Conservation (phyloP, 1,140 invertebrate species). For the Callitettix versicolor region DNA sequence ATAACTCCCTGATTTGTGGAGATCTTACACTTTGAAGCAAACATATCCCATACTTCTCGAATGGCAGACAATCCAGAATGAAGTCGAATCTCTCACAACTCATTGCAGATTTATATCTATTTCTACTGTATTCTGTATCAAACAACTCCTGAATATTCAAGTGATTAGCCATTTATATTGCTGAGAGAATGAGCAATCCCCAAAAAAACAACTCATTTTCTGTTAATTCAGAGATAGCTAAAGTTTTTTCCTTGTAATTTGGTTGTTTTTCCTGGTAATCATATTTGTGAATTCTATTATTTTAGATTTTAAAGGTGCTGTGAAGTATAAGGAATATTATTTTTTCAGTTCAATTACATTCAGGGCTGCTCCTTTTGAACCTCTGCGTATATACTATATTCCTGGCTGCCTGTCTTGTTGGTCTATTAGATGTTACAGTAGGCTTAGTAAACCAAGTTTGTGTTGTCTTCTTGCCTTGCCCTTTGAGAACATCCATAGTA, state of each 20-base stretch:
- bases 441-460: constrained; percentile 9
- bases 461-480: constrained; percentile 11
- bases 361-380: constrained; percentile 8
- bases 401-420: constrained; percentile 5
- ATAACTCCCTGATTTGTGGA: constrained; percentile 10
- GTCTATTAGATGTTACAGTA: constrained; percentile 5
- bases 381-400: constrained; percentile 3
- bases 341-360: constrained; percentile 6
- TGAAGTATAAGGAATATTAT: constrained; percentile 1
- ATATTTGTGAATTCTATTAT: constrained; percentile 12
- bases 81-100: constrained; percentile 21
- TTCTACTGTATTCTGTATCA: constrained; percentile 14
- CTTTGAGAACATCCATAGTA: constrained; percentile 7
- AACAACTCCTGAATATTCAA: constrained; percentile 13
- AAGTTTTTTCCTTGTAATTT: constrained; percentile 3
- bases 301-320: too few relatives aligned
- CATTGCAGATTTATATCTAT: constrained; percentile 21
- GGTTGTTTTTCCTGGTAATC: constrained; percentile 1
- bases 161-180: constrained; percentile 12
- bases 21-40: constrained; percentile 14
- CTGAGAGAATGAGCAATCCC: too few relatives aligned
- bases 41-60: constrained; percentile 22
- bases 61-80: constrained; percentile 16
- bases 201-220: constrained; percentile 16
- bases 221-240: constrained; percentile 5